Percentiles rank a stretch among this genome's conserved stretches.
phyloP scores from a whole-genome alignment of 2,113 vertebrate species.

The Meles meles region DNA sequence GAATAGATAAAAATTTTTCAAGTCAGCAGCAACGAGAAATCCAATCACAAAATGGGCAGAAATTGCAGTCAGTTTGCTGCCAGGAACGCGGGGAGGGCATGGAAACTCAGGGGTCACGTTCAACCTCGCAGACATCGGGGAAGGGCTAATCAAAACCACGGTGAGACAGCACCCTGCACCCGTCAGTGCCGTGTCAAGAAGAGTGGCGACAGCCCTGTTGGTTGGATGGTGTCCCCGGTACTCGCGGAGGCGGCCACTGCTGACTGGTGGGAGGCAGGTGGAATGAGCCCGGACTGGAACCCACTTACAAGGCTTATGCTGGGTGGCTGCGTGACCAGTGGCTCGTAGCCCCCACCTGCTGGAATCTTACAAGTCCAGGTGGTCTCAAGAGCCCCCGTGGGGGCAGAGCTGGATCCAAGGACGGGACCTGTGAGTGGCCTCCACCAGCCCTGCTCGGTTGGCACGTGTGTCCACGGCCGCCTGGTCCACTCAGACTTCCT shows the following conservation, averaged over 20 bases:
- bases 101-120: accelerated
- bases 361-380: background rate
- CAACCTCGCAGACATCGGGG: no score
- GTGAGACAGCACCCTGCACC: background rate
- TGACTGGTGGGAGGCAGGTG: background rate
- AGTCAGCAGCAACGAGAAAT: background rate
- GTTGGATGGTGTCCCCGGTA: background rate
- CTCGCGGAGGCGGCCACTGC: background rate
- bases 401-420: background rate
- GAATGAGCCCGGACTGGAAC: accelerated
- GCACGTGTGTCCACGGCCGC: background rate
- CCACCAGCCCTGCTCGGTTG: background rate
- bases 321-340: background rate
- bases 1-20: background rate
- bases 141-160: background rate
- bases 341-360: background rate
- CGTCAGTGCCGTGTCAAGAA: background rate
- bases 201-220: background rate
- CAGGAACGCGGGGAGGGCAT: background rate
- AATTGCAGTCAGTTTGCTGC: background rate
- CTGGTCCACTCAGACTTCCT: background rate
- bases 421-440: background rate
- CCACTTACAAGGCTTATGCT: background rate
- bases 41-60: background rate
- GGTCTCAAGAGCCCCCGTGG: background rate